Conservation (phyloP, 2,888 invertebrate genomes). For the Epirrhoe alternata region DNA sequence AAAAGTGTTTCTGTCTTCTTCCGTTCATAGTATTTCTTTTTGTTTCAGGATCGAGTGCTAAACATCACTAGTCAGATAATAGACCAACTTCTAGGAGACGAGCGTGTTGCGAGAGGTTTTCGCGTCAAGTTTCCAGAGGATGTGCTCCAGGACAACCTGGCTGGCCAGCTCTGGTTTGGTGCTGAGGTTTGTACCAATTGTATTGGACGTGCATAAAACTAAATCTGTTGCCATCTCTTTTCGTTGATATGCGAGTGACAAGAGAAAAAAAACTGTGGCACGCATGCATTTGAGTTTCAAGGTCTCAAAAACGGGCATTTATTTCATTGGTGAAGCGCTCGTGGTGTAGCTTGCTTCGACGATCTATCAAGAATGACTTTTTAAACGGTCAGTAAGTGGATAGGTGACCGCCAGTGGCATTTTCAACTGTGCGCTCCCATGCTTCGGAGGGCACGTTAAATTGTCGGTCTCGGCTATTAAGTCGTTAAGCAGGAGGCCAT, state of each 20-base stretch:
- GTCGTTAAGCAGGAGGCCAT: no score
- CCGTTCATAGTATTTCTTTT: not conserved
- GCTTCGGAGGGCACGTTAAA: no score
- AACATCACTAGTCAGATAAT: constrained; percentile 97
- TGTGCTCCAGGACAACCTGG: constrained; percentile 98
- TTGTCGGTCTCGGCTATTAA: no score
- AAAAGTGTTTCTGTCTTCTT: not conserved
- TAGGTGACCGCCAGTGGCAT: no score
- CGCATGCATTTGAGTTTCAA: no score
- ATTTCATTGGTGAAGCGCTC: no score
- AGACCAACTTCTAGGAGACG: constrained; percentile 95
- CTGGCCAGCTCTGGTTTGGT: constrained; percentile 99
- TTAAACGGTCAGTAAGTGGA: no score
- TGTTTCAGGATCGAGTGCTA: constrained; percentile 91
- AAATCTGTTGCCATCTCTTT: not conserved
- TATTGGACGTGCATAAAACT: not conserved
- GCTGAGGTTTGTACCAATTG: constrained; percentile 89
- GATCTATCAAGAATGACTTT: no score
- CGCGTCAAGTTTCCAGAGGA: constrained; percentile 99
- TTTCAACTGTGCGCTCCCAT: no score
- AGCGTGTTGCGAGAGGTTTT: constrained; percentile 96
- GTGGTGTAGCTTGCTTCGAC: no score
- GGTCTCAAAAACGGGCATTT: no score
- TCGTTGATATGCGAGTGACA: not conserved
- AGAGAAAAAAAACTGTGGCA: no score